A percentile compares a stretch with the other conserved stretches of the same genome.
Evolutionary conservation across 2,888 invertebrate species (phyloP).

Genomic region (Caenorhabditis sinica): DNA sequence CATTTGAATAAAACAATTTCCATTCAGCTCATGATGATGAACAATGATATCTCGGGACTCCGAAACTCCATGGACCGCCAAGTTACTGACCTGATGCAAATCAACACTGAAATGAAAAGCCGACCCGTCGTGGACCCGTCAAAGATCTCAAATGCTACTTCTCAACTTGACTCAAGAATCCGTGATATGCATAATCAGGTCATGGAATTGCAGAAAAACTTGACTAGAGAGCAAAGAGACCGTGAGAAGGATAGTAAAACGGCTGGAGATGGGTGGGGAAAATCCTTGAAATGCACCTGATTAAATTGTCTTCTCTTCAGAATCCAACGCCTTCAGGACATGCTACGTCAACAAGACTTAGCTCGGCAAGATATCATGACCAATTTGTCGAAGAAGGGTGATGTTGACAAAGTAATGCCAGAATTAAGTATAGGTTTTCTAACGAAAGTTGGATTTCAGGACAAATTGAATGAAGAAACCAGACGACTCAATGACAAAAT

Average conservation of each 20-base stretch:
- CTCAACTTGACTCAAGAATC: constrained; percentile 78
- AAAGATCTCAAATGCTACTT: constrained; percentile 78
- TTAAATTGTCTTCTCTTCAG: constrained; percentile 56
- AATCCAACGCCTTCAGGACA: constrained; percentile 78
- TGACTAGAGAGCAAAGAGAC: constrained; percentile 78
- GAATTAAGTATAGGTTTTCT: neutral
- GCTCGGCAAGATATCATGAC: constrained; percentile 78
- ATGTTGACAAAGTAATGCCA: constrained; percentile 77
- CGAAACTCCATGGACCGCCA: constrained; percentile 70
- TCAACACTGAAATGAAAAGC: constrained; percentile 72
- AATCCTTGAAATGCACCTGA: neutral
- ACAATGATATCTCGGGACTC: constrained; percentile 69
- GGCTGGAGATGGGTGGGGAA: constrained; percentile 72
- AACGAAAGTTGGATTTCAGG: no score
- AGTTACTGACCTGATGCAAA: constrained; percentile 67
- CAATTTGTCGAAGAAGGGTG: constrained; percentile 77
- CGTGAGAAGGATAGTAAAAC: constrained; percentile 75
- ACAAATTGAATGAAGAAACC: constrained; percentile 79
- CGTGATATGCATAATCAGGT: constrained; percentile 81
- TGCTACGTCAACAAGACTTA: constrained; percentile 78
- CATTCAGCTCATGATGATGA: constrained; percentile 68
- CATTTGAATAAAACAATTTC: neutral
- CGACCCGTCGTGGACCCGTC: constrained; percentile 80
- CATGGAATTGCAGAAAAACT: constrained; percentile 75
- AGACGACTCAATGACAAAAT: constrained; percentile 80